Conservation (phyloP, 2,888 invertebrate genomes). For the Pristionchus entomophagus region DNA sequence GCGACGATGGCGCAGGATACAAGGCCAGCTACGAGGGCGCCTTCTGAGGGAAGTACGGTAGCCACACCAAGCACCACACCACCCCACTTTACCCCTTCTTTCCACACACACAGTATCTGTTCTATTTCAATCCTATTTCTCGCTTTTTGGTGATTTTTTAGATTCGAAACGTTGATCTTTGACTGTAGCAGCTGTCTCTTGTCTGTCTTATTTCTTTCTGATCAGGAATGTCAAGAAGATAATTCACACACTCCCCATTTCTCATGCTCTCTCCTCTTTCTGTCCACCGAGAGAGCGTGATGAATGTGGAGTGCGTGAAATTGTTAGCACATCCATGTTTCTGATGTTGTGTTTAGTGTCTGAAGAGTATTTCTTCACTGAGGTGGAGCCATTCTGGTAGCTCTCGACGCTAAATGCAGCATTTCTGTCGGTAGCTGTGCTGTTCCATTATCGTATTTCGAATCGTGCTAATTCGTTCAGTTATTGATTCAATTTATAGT, state of each 20-base stretch:
- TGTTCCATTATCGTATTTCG: not conserved
- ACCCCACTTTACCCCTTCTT: not conserved
- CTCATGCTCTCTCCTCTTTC: too few relatives aligned
- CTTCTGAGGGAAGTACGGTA: slow-evolving; percentile 13
- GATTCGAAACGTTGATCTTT: slow-evolving; percentile 26
- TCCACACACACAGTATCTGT: not conserved
- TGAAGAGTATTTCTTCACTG: not conserved
- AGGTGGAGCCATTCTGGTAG: not conserved
- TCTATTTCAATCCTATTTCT: not conserved
- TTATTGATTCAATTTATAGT: not conserved
- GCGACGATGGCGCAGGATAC: slow-evolving; percentile 46
- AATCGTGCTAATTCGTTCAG: not conserved
- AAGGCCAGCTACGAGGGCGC: slow-evolving; percentile 20
- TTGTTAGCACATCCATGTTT: too few relatives aligned
- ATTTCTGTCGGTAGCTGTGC: not conserved
- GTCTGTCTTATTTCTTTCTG: too few relatives aligned
- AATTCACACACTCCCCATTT: too few relatives aligned
- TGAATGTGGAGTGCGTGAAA: too few relatives aligned
- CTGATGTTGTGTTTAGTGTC: too few relatives aligned
- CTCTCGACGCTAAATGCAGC: not conserved
- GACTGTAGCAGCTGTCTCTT: not conserved
- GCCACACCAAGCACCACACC: not conserved
- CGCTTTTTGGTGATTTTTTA: not conserved
- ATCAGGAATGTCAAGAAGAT: too few relatives aligned
- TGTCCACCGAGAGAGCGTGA: too few relatives aligned